Conservation (phyloP, 1,140 invertebrate genomes). For the Drosophila sulfurigaster region DNA sequence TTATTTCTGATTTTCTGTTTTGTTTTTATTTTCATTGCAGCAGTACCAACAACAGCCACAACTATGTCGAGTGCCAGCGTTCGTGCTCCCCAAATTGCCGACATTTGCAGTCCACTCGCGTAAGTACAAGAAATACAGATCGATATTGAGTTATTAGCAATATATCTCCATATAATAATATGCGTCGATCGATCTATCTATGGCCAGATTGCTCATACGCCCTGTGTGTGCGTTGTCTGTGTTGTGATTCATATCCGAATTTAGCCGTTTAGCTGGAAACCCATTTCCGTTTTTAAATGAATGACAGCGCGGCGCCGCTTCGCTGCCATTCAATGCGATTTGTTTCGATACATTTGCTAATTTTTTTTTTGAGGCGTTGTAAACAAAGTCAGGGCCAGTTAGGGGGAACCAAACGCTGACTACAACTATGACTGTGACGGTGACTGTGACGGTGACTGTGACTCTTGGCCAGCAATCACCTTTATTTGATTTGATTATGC, state of each 20-base stretch:
- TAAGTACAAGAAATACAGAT: constrained; percentile 62
- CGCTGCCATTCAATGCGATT: background rate
- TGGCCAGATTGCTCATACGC: constrained; percentile 57
- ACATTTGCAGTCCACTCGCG: constrained; percentile 82
- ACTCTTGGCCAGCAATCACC: background rate
- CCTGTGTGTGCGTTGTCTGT: background rate
- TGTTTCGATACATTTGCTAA: constrained; percentile 41
- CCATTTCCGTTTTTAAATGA: constrained; percentile 65
- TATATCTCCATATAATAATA: background rate
- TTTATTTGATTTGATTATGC: constrained; percentile 20
- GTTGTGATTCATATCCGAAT: constrained; percentile 50
- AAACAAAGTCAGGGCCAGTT: constrained; percentile 73
- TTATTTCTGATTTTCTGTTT: constrained; percentile 35
- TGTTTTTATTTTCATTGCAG: constrained; percentile 58
- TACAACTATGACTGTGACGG: constrained; percentile 16
- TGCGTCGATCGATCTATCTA: constrained; percentile 16
- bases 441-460: constrained; percentile 22
- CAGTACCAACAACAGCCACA: constrained; percentile 76
- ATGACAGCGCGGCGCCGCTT: constrained; percentile 29
- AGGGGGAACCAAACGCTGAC: constrained; percentile 15
- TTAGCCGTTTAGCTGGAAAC: constrained; percentile 56
- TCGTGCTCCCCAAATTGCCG: constrained; percentile 82
- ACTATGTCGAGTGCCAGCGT: constrained; percentile 84
- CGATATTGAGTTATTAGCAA: background rate
- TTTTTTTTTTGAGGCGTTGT: constrained; percentile 41